Percentiles rank a stretch among this genome's conserved stretches.
Evolutionary conservation across 2,797 vertebrate species (phyloP).

Genomic region (Chrosomus eos): DNA sequence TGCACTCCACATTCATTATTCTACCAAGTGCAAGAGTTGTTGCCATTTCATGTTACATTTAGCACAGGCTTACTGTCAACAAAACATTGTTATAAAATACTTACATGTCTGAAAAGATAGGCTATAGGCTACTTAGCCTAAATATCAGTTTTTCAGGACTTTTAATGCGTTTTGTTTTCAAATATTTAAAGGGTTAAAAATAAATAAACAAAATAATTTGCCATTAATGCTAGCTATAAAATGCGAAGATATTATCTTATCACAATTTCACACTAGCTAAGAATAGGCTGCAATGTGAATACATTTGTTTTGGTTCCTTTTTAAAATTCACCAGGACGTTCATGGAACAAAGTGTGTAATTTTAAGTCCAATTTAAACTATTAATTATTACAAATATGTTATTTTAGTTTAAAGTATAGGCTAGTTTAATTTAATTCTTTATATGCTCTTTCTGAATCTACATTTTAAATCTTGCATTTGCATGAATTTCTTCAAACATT

Average conservation of each 20-base stretch:
- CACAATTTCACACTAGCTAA: neutral
- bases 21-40: neutral
- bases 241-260: too few relatives aligned
- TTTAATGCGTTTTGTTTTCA: too few relatives aligned
- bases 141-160: too few relatives aligned
- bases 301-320: neutral
- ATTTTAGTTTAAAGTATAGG: neutral
- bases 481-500: neutral
- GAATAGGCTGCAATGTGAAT: neutral
- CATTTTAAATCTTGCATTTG: neutral
- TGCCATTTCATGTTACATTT: neutral
- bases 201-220: too few relatives aligned
- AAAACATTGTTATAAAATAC: too few relatives aligned
- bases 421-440: neutral
- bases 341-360: neutral
- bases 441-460: neutral
- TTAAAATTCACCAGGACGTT: neutral
- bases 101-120: too few relatives aligned
- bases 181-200: too few relatives aligned
- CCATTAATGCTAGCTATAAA: too few relatives aligned
- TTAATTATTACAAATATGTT: neutral
- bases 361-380: neutral
- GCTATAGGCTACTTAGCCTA: too few relatives aligned
- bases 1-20: slow-evolving; percentile 7
- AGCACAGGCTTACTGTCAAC: too few relatives aligned